These are phyloP conservation scores for Eublepharis macularius DNA, from an alignment of 2,113 vertebrate genomes.

Conservation along the genomic window DNA sequence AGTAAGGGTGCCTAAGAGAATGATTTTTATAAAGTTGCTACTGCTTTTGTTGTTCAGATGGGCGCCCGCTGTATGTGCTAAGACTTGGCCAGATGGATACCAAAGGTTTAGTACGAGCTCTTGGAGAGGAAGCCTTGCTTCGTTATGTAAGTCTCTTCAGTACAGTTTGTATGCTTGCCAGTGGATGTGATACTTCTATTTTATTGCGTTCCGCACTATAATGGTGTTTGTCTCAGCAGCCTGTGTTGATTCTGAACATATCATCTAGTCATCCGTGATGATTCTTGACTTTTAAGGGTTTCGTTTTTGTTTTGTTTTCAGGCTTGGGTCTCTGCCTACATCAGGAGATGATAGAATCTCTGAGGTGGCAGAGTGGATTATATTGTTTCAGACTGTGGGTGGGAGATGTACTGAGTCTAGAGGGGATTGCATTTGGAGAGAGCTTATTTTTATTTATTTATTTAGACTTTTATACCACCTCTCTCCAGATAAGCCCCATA, in stretches of 20 bases:
- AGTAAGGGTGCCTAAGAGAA: neutral
- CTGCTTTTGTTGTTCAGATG: slow-evolving; percentile 75
- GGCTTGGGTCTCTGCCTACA: too few relatives aligned
- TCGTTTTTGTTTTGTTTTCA: neutral
- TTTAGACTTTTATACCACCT: too few relatives aligned
- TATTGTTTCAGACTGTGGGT: neutral
- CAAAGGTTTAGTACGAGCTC: slow-evolving; percentile 90
- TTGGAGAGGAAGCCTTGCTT: slow-evolving; percentile 91
- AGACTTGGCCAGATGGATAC: slow-evolving; percentile 97
- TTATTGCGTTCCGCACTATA: neutral
- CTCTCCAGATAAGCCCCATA: too few relatives aligned
- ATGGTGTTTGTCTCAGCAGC: neutral
- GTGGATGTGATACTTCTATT: neutral
- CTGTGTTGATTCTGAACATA: slow-evolving; percentile 6
- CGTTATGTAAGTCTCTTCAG: slow-evolving; percentile 84
- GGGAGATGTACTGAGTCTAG: too few relatives aligned
- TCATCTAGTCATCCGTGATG: slow-evolving; percentile 1
- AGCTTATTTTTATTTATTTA: too few relatives aligned
- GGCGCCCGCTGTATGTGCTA: slow-evolving; percentile 92
- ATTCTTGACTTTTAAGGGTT: neutral
- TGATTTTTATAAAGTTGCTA: neutral
- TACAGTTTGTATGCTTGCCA: neutral
- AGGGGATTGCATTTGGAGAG: too few relatives aligned
- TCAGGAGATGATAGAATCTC: neutral
- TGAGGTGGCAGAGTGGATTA: too few relatives aligned